phyloP scores from a whole-genome alignment of 2,113 vertebrate species.

The Lepisosteus oculatus region DNA sequence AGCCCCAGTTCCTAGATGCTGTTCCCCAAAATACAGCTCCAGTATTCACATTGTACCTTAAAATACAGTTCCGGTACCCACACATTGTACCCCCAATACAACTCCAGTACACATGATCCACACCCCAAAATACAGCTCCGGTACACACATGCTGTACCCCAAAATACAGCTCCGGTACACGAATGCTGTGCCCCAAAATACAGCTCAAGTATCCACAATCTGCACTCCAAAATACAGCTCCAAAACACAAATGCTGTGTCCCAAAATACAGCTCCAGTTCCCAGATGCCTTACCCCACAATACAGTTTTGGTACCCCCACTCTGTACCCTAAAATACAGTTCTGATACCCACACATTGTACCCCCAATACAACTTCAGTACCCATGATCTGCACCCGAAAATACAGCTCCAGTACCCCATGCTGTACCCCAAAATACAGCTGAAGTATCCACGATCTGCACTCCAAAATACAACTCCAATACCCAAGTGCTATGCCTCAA shows the following conservation, averaged over 20 bases:
- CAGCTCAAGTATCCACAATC: too few species aligned
- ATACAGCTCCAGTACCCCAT: not conserved
- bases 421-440: not conserved
- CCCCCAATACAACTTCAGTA: slow-evolving; percentile 5
- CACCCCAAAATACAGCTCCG: not conserved
- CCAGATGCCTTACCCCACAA: too few species aligned
- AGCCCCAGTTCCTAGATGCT: not conserved
- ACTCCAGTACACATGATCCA: not conserved
- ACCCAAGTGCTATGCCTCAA: not conserved
- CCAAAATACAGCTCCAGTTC: slow-evolving; percentile 15
- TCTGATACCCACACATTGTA: not conserved
- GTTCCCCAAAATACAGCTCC: not conserved
- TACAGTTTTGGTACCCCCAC: not conserved
- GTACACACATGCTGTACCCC: not conserved
- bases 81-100: slow-evolving; percentile 4
- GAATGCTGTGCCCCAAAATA: not conserved
- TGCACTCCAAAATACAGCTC: slow-evolving; percentile 4
- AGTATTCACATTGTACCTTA: slow-evolving; percentile 14
- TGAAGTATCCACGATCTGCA: not conserved
- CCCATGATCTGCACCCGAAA: slow-evolving; percentile 17
- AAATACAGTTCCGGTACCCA: not conserved
- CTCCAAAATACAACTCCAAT: not conserved
- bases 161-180: not conserved
- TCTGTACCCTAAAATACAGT: slow-evolving; percentile 5
- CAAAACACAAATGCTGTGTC: slow-evolving; percentile 45